Conservation (phyloP, 2,113 vertebrate species). For the Crypturellus undulatus region DNA sequence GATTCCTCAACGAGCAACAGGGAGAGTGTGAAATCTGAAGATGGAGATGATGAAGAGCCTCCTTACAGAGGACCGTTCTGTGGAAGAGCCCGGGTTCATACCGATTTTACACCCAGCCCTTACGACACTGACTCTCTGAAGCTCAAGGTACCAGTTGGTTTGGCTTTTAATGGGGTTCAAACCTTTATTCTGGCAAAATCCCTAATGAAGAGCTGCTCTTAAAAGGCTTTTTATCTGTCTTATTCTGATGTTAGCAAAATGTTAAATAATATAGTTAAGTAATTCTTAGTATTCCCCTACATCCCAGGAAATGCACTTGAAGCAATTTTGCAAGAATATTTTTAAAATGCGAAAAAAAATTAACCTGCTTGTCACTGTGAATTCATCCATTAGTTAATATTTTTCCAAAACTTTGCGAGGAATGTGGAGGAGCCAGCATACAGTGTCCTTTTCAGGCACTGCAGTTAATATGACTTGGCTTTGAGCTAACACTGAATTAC, state of each 20-base stretch:
- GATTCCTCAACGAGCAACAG: constrained; percentile 98
- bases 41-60: constrained; percentile 95
- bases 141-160: constrained; percentile 86
- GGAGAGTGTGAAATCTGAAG: constrained; percentile 98
- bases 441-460: neutral
- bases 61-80: constrained; percentile 98
- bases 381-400: neutral
- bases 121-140: constrained; percentile 97
- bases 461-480: neutral
- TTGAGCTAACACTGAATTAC: neutral
- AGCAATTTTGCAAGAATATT: neutral
- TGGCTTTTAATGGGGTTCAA: neutral
- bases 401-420: neutral
- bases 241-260: neutral
- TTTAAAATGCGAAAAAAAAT: neutral
- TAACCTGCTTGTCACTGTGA: neutral
- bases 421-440: neutral
- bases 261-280: neutral
- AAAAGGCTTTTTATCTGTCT: neutral
- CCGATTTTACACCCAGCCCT: constrained; percentile 98
- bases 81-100: constrained; percentile 93
- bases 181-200: neutral
- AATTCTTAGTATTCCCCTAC: neutral
- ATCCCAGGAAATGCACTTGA: neutral
- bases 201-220: neutral